phyloP scores from a whole-genome alignment of 2,888 invertebrate genomes.

The Phyllotreta striolata region DNA sequence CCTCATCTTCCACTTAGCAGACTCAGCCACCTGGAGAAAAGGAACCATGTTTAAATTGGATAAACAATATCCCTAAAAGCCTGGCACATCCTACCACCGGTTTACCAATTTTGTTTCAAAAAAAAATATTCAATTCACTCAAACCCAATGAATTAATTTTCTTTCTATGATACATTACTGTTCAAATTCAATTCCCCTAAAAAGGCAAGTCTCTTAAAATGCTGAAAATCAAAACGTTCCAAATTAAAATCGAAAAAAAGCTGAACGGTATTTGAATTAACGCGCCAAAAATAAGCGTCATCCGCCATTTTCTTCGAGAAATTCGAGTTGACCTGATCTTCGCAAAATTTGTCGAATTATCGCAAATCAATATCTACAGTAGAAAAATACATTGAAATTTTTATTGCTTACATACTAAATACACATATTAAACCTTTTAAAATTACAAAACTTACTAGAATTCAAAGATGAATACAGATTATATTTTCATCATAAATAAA shows the following conservation, averaged over 20 bases:
- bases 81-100: constrained; percentile 60
- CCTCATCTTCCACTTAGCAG: constrained; percentile 55
- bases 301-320: constrained; percentile 49
- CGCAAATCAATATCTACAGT: constrained; percentile 39
- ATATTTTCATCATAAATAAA: constrained; percentile 26
- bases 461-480: constrained; percentile 50
- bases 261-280: constrained; percentile 47
- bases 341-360: constrained; percentile 41
- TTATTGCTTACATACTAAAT: constrained; percentile 48
- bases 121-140: constrained; percentile 39
- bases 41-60: constrained; percentile 63
- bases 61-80: constrained; percentile 59
- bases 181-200: constrained; percentile 32
- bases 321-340: constrained; percentile 42
- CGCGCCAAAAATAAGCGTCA: constrained; percentile 51
- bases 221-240: constrained; percentile 43
- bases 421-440: constrained; percentile 39
- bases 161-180: constrained; percentile 2
- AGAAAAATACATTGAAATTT: constrained; percentile 46
- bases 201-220: constrained; percentile 44
- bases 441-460: constrained; percentile 41
- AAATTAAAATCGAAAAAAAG: constrained; percentile 31
- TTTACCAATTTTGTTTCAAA: constrained; percentile 44
- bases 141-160: constrained; percentile 6
- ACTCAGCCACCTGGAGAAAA: constrained; percentile 65